Conservation (phyloP, 2,888 invertebrate species). For the Cataglyphis rosenhaueri region DNA sequence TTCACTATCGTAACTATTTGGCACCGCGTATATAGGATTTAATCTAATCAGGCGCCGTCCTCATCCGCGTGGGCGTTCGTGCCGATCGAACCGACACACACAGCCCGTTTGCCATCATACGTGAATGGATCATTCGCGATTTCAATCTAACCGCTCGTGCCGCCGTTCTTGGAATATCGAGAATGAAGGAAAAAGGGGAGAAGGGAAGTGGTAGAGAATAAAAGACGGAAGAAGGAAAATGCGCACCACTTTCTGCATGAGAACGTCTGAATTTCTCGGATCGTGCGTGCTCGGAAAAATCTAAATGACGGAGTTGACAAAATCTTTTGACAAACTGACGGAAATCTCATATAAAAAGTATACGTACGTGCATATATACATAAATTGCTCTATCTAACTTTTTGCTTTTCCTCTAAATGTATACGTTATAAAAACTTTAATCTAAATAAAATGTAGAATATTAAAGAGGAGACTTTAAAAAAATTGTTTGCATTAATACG, state of each 20-base stretch:
- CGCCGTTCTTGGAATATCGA: slow-evolving; percentile 51
- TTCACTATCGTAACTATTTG: slow-evolving; percentile 50
- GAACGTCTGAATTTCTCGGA: slow-evolving; percentile 60
- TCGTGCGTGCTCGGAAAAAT: slow-evolving; percentile 28
- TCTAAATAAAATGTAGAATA: not conserved
- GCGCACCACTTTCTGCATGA: slow-evolving; percentile 38
- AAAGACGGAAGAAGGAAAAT: slow-evolving; percentile 25
- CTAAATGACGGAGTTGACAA: slow-evolving; percentile 25
- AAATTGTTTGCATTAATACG: not conserved
- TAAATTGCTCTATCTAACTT: not conserved
- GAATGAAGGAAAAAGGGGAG: slow-evolving; percentile 9
- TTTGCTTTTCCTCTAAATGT: not conserved
- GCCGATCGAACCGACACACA: slow-evolving; percentile 57
- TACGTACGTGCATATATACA: not conserved
- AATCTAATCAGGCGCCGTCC: slow-evolving; percentile 63
- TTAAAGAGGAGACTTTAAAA: not conserved
- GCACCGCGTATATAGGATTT: slow-evolving; percentile 46
- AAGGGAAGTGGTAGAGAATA: slow-evolving; percentile 6
- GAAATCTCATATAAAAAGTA: not conserved
- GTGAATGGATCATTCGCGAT: slow-evolving; percentile 59
- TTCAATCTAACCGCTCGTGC: slow-evolving; percentile 63
- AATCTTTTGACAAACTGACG: slow-evolving; percentile 17
- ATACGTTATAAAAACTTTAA: not conserved
- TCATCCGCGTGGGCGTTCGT: slow-evolving; percentile 41
- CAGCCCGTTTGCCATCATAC: slow-evolving; percentile 30